Evolutionary conservation across 2,797 vertebrate species (phyloP).

Genomic region (Echeneis naucrates): DNA sequence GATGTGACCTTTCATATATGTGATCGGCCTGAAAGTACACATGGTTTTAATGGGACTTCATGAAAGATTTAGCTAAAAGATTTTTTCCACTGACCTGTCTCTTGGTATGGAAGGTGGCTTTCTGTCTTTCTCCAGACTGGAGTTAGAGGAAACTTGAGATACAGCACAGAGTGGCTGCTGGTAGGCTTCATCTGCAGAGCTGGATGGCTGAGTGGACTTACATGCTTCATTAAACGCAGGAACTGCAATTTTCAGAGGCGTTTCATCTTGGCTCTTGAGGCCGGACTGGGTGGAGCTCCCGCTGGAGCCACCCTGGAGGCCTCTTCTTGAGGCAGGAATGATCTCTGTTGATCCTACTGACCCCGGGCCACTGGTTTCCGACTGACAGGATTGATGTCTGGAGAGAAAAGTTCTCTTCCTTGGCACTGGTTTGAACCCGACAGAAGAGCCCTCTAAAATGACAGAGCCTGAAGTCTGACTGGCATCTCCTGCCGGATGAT

Average conservation of each 20-base stretch:
- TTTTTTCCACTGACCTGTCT: slow-evolving; percentile 62
- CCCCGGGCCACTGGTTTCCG: slow-evolving; percentile 63
- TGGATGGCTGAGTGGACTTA: slow-evolving; percentile 18
- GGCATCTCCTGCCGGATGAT: slow-evolving; percentile 57
- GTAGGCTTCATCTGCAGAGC: slow-evolving; percentile 20
- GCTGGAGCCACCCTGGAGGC: slow-evolving; percentile 86
- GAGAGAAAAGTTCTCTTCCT: slow-evolving; percentile 89
- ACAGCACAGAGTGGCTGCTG: slow-evolving; percentile 27
- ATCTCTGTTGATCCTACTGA: slow-evolving; percentile 53
- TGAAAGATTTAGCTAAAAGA: slow-evolving; percentile 72
- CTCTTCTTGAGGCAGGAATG: slow-evolving; percentile 77
- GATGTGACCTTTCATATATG: slow-evolving; percentile 40
- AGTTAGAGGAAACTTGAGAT: slow-evolving; percentile 60
- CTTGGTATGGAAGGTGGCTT: slow-evolving; percentile 52
- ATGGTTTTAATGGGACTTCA: slow-evolving; percentile 67
- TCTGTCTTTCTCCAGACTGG: slow-evolving; percentile 78
- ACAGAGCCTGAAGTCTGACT: slow-evolving; percentile 65
- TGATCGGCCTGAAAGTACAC: slow-evolving; percentile 65
- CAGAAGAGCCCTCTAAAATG: slow-evolving; percentile 68
- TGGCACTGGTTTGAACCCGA: slow-evolving; percentile 86
- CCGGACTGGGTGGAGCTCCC: slow-evolving; percentile 88
- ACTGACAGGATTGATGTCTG: slow-evolving; percentile 69
- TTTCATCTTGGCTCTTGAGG: slow-evolving; percentile 58
- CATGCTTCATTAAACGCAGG: slow-evolving; percentile 24
- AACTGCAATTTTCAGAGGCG: slow-evolving; percentile 34